Evolutionary conservation across 2,888 invertebrate genomes (phyloP), one percentile per base, ranked within the genome.

Genomic region (Beris chalybata): DNA sequence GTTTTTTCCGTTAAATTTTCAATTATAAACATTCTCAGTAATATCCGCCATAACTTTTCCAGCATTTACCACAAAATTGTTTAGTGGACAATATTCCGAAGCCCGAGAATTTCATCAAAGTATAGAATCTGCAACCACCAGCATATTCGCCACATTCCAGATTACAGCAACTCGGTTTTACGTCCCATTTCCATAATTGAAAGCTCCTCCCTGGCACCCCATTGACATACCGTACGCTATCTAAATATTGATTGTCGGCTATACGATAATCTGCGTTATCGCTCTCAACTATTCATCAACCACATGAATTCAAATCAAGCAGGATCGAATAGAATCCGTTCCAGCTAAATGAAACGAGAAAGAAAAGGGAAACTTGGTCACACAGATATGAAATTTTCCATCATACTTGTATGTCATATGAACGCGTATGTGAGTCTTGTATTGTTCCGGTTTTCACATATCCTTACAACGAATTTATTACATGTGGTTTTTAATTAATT

Each of bases 141-240:
- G 9, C 38, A 38, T 38, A 7, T 38, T 38, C 38, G 9, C 38
- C 38, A 38, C 38, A 38, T 7, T 38, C 38, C 38, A 5, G 38
- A 38, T 38, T 38, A 38, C 38, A 38, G 38, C 38, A 38, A 9
- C 50, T 52, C 50, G 50, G 52, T 61, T 61, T 61, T 22, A 38
- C 38, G 50, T 32, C 29, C 61, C 61, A 61, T 61, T 61, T 61
- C 61, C 29, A 61, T 61, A 61, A 61, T 61, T 61, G 61, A 47
- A 61, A 61, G 50, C 52, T 61, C 50, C 61, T 22, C 22, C 22
- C 22, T 32, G 38, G 50, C 50, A 52, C 50, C 22, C 22, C 22
- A 22, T 22, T 61, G 61, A 61, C 61, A 61, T 32, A 43, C 61
- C 50, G 61, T 11, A 12, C 7, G 1, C 7, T 38, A 38, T 38